These are phyloP conservation scores for Phengaris alcon DNA, from an alignment of 2,888 invertebrate genomes.

Conservation along the genomic window DNA sequence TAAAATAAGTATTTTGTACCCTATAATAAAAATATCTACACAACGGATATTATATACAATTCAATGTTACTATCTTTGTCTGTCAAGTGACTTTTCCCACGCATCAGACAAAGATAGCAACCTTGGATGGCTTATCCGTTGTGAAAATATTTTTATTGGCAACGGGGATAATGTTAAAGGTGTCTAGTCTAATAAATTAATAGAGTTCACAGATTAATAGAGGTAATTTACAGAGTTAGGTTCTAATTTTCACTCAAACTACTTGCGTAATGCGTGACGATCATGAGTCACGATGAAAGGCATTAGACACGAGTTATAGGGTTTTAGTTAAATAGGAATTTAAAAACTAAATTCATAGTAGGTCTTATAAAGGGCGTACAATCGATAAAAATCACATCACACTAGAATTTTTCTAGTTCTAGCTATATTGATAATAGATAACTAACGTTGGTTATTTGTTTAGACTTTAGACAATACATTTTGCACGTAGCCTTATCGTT, in stretches of 20 bases:
- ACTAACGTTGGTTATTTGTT: not conserved
- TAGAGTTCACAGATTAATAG: not conserved
- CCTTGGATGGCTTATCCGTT: too few species aligned
- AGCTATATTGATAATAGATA: not conserved
- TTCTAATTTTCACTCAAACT: not conserved
- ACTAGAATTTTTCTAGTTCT: not conserved
- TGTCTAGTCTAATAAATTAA: constrained; percentile 20
- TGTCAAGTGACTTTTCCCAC: too few species aligned
- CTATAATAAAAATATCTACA: too few species aligned
- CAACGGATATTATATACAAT: too few species aligned
- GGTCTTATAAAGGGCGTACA: not conserved
- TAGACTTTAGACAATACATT: not conserved
- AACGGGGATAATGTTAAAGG: not conserved
- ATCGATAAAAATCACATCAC: constrained; percentile 6
- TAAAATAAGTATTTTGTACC: constrained; percentile 1
- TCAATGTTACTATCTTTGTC: too few species aligned
- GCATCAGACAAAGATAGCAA: too few species aligned
- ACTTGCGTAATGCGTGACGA: not conserved
- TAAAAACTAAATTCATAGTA: not conserved
- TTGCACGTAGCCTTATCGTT: not conserved
- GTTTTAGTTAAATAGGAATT: constrained; percentile 11
- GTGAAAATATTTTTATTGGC: too few species aligned
- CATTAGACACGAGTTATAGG: not conserved
- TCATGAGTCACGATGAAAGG: constrained; percentile 1
- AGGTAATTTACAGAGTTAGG: not conserved